These are phyloP conservation scores for Nymphalis urticae DNA, from an alignment of 2,888 invertebrate genomes.

Conservation along the genomic window DNA sequence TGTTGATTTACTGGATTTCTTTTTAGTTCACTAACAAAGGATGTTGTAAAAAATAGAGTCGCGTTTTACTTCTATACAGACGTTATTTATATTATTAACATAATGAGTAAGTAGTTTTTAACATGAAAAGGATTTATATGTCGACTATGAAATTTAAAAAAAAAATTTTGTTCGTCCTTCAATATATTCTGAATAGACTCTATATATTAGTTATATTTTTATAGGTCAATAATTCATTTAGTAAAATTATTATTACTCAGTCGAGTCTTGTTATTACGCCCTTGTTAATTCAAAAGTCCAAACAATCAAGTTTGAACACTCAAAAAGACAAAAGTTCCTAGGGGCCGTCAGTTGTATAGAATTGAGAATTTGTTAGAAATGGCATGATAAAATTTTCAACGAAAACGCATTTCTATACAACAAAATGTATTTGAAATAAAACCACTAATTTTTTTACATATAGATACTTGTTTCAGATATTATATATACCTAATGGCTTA, in stretches of 20 bases:
- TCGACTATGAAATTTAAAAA: no score
- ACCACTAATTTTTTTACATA: no score
- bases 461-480: no score
- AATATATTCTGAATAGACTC: no score
- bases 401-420: no score
- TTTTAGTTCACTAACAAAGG: constrained; percentile 29
- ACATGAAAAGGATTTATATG: no score
- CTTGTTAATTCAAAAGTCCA: constrained; percentile 44
- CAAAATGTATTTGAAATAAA: no score
- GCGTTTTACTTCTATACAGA: neutral
- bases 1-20: constrained; percentile 57
- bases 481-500: no score
- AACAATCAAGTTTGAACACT: constrained; percentile 46
- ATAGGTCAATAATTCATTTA: neutral
- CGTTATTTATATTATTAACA: no score
- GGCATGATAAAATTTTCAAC: neutral
- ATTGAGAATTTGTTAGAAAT: constrained; percentile 23
- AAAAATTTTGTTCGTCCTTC: no score
- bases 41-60: constrained; percentile 25
- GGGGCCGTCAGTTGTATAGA: constrained; percentile 26
- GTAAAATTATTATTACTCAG: constrained; percentile 16
- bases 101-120: no score
- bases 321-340: constrained; percentile 47
- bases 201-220: no score
- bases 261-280: constrained; percentile 34